phyloP scores from a whole-genome alignment of 2,113 vertebrate genomes.

The Galemys pyrenaicus region DNA sequence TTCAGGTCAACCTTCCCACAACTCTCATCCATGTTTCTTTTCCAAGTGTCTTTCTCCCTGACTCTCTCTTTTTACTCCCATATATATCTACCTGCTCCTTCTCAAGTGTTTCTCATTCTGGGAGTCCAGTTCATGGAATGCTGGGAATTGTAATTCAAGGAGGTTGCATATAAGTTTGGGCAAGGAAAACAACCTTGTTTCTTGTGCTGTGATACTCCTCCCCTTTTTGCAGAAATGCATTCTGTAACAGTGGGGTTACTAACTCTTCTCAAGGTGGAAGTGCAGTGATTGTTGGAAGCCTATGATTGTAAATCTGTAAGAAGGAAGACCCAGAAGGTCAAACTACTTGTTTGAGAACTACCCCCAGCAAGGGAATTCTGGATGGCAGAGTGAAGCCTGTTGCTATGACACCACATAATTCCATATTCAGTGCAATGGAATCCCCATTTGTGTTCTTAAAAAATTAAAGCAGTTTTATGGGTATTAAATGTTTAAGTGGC shows the following conservation, averaged over 20 bases:
- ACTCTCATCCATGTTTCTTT: too few species aligned
- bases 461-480: slow-evolving; percentile 78
- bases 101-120: too few species aligned
- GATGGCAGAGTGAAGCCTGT: slow-evolving; percentile 58
- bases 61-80: too few species aligned
- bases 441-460: slow-evolving; percentile 77
- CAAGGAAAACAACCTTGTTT: too few species aligned
- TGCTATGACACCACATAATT: slow-evolving; percentile 76
- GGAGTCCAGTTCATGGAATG: too few species aligned
- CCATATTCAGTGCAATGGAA: slow-evolving; percentile 62
- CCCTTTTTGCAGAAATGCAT: too few species aligned
- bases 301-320: background rate
- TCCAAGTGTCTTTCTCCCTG: too few species aligned
- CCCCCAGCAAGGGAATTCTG: slow-evolving; percentile 57
- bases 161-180: too few species aligned
- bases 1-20: too few species aligned
- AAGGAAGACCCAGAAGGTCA: background rate
- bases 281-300: background rate
- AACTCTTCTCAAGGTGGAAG: background rate
- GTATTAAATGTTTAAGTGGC: slow-evolving; percentile 73
- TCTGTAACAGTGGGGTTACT: background rate
- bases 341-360: background rate
- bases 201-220: too few species aligned
- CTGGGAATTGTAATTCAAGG: too few species aligned
- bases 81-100: too few species aligned